A percentile compares a stretch with the other conserved stretches of the same genome.
phyloP scores from a whole-genome alignment of 2,113 vertebrate genomes.

The Dasyprocta punctata region DNA sequence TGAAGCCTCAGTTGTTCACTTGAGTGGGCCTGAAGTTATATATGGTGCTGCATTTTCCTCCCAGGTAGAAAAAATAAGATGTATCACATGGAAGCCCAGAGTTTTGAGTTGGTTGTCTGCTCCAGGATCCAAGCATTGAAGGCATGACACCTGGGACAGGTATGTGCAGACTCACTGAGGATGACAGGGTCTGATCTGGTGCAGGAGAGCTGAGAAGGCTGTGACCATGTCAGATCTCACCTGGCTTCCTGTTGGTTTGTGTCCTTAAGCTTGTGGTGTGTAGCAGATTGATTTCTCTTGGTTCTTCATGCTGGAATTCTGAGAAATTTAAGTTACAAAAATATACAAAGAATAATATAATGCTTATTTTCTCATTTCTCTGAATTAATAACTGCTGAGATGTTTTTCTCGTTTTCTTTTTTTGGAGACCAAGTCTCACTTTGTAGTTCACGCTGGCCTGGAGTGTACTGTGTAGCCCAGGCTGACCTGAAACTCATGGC shows the following conservation, averaged over 20 bases:
- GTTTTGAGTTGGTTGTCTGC: background rate
- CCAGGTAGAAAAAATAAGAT: background rate
- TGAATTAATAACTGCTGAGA: constrained; percentile 18
- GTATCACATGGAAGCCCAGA: background rate
- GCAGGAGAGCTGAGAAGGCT: background rate
- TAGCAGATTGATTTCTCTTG: background rate
- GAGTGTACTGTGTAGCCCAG: too few relatives aligned
- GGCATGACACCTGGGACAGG: background rate
- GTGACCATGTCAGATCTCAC: background rate
- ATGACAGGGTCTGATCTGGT: background rate
- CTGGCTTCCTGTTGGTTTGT: background rate
- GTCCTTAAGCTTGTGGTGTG: background rate
- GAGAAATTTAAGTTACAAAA: background rate
- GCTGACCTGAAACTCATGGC: background rate
- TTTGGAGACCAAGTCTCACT: background rate
- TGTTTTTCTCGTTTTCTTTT: background rate
- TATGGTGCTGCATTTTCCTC: background rate
- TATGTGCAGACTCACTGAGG: too few relatives aligned
- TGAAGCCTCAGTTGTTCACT: background rate
- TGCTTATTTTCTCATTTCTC: background rate
- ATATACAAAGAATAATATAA: background rate
- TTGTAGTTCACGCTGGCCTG: background rate
- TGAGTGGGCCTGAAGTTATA: background rate
- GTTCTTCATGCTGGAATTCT: constrained; percentile 13
- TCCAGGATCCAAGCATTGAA: background rate